Base-by-base conservation (phyloP, 2,888 invertebrate species). In the Trachelus iudaicus region DNA sequence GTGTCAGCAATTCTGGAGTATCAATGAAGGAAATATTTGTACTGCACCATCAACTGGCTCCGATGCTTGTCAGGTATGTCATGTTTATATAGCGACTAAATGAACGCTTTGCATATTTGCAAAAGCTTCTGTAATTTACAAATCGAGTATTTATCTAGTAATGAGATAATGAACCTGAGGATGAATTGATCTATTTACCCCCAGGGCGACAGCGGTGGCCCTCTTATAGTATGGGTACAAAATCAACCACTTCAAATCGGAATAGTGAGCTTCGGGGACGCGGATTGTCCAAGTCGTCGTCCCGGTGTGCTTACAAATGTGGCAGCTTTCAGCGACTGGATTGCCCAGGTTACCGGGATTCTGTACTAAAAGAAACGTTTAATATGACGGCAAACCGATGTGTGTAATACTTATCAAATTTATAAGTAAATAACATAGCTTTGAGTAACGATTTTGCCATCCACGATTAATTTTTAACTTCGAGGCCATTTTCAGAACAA, bases 151-250 rank as follows among this genome's bases (percentile, higher is more conserved):
- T 69, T n/a, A 40, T 33, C 15, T 15, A 74, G 33, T 33, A 74
- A 11, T 13, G 3, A 69, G 31, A 69, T 15, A 56, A 56, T 56
- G 9, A 23, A 56, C 23, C 15, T 56, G 9, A 56, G 56, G 0
- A 56, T 56, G 0, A 9, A 56, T 56, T 23, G 1, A 56, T 56
- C 56, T 56, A 56, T 56, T 56, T 56, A 56, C 23, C 56, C 79
- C 11, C 69, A 87, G 86, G 86, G 86, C 13, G 87, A 88, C 35
- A 87, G 87, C 30, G 87, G 88, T 1, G 86, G 87, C 6, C 88
- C 87, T 35, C 73, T 88, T 6, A 33, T 85, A 0, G 77, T 85
- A 3, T 13, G n/a, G 0, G 0, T 77, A 33, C 73, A 40, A 1
- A 73, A 83, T 9, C 35, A 76, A 15, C 73, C 80, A 1, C 0